Conservation (phyloP, 2,113 vertebrate species). For the Psettodes erumei region DNA sequence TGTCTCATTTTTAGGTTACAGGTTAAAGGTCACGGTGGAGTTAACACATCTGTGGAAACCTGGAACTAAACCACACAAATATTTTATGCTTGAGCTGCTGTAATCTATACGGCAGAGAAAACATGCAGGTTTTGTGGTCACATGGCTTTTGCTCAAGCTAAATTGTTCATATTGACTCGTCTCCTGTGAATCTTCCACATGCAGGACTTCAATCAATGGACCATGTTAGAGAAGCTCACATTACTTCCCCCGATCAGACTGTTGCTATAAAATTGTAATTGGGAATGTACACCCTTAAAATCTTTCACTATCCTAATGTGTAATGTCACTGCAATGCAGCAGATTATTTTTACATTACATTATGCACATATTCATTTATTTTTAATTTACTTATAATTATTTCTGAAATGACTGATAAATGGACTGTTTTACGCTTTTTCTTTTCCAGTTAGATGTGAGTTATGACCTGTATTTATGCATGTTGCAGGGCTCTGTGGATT, state of each 20-base stretch:
- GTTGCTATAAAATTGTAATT: conserved; percentile 15
- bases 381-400: background rate
- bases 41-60: conserved; percentile 6
- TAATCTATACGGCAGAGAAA: conserved; percentile 16
- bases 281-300: background rate
- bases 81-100: conserved; percentile 7
- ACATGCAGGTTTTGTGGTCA: conserved; percentile 7
- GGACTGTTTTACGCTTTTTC: background rate
- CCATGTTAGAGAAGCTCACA: background rate
- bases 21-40: conserved; percentile 20
- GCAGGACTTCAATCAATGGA: conserved; percentile 2
- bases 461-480: background rate
- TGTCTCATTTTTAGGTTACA: too few relatives aligned
- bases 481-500: conserved; percentile 8
- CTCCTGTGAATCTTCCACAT: background rate
- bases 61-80: conserved; percentile 19
- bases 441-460: background rate
- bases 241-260: conserved; percentile 25
- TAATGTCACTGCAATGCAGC: background rate
- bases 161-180: conserved; percentile 37
- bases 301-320: background rate
- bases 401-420: too few relatives aligned
- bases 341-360: too few relatives aligned
- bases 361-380: background rate
- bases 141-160: conserved; percentile 41